A percentile compares a stretch with the other conserved stretches of the same genome.
phyloP scores from a whole-genome alignment of 2,888 invertebrate species.

The Bhutanitis thaidina region DNA sequence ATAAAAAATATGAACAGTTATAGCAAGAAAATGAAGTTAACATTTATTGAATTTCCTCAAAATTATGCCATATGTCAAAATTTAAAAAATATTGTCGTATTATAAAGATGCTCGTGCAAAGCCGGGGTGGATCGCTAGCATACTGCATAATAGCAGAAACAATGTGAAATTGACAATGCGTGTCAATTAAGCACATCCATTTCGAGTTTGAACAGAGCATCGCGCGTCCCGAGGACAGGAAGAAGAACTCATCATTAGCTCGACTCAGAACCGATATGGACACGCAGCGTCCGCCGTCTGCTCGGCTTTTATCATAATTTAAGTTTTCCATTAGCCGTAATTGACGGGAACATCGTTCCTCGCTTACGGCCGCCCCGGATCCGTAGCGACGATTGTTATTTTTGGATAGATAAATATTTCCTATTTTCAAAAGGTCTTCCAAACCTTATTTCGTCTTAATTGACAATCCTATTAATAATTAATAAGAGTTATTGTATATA shows the following conservation, averaged over 20 bases:
- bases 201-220: conserved; percentile 1
- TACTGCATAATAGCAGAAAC: background rate
- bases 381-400: conserved; percentile 65
- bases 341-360: conserved; percentile 78
- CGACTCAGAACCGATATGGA: conserved; percentile 34
- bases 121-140: too few species aligned
- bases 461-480: conserved; percentile 75
- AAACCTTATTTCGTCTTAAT: conserved; percentile 63
- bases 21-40: too few species aligned
- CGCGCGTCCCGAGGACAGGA: conserved; percentile 4
- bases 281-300: conserved; percentile 61
- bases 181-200: conserved; percentile 10
- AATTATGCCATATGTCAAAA: too few species aligned
- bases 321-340: conserved; percentile 79
- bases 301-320: conserved; percentile 79
- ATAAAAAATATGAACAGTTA: too few species aligned
- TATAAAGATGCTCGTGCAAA: background rate
- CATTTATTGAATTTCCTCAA: too few species aligned
- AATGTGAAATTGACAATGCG: background rate
- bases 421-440: conserved; percentile 66
- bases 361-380: conserved; percentile 69
- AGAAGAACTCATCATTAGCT: conserved; percentile 26
- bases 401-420: conserved; percentile 73
- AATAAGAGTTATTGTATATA: conserved; percentile 69
- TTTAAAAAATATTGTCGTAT: too few species aligned